These are phyloP conservation scores for Pseudocheirus occidentalis DNA, from an alignment of 2,797 vertebrate species.

Conservation along the genomic window DNA sequence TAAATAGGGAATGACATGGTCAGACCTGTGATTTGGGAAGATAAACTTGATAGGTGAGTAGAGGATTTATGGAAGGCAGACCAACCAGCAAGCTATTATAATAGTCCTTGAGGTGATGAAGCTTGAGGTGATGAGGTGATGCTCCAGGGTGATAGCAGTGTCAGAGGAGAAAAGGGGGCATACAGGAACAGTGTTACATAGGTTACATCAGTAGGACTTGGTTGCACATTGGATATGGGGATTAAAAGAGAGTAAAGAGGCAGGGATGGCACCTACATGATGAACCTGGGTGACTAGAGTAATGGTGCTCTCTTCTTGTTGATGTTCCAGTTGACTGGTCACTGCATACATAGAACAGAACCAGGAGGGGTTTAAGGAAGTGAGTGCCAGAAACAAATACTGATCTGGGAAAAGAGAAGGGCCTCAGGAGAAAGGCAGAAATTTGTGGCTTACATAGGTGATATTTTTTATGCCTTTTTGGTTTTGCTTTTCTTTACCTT, in stretches of 20 bases:
- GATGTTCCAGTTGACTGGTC: background rate
- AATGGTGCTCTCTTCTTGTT: background rate
- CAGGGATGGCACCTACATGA: background rate
- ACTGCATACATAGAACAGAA: background rate
- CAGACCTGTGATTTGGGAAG: background rate
- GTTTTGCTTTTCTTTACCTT: conserved; percentile 30
- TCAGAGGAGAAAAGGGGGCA: background rate
- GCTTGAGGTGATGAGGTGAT: background rate
- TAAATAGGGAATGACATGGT: too few species aligned
- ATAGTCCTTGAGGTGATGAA: background rate
- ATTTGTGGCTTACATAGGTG: conserved; percentile 1
- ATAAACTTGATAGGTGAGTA: background rate
- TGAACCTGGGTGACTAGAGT: background rate
- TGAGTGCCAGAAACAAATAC: conserved; percentile 34
- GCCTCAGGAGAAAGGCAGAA: conserved; percentile 22
- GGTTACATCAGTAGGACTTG: background rate
- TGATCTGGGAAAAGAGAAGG: background rate
- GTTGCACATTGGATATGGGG: background rate
- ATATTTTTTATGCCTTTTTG: conserved; percentile 6
- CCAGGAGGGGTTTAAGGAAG: background rate
- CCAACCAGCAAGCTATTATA: background rate
- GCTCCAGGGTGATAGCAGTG: background rate
- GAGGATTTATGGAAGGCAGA: background rate
- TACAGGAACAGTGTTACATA: background rate
- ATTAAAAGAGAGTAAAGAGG: background rate